A percentile compares a stretch with the other conserved stretches of the same genome.
These are phyloP conservation scores for Spatula versicolor DNA, from an alignment of 2,797 vertebrate species.

Conservation along the genomic window DNA sequence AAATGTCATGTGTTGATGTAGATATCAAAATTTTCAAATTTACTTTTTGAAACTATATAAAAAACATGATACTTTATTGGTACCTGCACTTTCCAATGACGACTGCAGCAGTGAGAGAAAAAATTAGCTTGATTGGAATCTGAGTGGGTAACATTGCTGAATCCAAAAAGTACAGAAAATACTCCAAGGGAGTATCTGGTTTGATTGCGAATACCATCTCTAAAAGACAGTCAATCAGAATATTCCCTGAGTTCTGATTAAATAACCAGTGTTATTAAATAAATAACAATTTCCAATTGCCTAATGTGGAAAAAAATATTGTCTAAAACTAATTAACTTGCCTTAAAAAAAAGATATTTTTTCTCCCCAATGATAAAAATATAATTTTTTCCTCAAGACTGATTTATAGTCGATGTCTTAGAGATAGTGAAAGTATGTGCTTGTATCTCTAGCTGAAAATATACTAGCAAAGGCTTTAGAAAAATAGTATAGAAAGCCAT, in stretches of 20 bases:
- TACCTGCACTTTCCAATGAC: background rate
- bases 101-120: background rate
- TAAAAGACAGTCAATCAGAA: background rate
- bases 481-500: background rate
- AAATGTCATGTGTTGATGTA: background rate
- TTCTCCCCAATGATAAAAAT: background rate
- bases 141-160: background rate
- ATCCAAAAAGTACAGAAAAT: background rate
- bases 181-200: background rate
- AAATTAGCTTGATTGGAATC: background rate
- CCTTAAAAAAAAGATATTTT: background rate
- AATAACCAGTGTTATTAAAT: background rate
- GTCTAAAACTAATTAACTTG: background rate
- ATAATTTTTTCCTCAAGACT: background rate
- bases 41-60: background rate
- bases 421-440: accelerated
- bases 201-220: background rate
- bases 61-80: background rate
- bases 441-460: background rate
- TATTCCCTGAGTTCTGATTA: background rate
- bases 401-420: background rate
- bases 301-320: background rate
- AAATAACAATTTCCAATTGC: background rate
- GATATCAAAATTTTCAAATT: background rate
- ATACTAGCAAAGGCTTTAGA: background rate